Percentiles rank a stretch among this genome's conserved stretches.
These are phyloP conservation scores for Elgonia sp. DNA, from an alignment of 2,888 invertebrate genomes.

Conservation along the genomic window DNA sequence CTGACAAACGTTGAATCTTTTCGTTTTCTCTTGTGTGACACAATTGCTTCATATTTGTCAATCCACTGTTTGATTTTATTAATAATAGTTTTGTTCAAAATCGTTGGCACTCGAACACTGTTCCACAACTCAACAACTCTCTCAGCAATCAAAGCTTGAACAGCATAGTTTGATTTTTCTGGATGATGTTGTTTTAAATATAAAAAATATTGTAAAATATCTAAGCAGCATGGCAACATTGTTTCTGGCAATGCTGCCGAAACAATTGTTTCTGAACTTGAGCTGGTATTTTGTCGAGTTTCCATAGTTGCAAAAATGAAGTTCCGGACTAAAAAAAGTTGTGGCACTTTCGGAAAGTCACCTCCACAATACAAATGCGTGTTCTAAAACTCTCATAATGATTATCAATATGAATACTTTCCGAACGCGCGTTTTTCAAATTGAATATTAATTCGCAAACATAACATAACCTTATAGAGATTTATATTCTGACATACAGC, in stretches of 20 bases:
- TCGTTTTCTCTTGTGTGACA: constrained; percentile 14
- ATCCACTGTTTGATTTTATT: constrained; percentile 21
- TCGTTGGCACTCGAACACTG: constrained; percentile 10
- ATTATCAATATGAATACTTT: no score
- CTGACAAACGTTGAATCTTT: constrained; percentile 1
- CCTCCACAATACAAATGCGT: no score
- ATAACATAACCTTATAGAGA: no score
- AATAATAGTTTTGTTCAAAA: neutral
- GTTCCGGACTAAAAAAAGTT: constrained; percentile 8
- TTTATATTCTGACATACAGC: no score
- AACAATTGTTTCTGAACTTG: constrained; percentile 5
- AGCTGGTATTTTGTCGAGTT: constrained; percentile 25
- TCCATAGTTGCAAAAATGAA: constrained; percentile 24
- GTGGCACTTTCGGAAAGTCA: no score
- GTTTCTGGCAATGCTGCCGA: constrained; percentile 16
- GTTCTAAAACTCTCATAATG: no score
- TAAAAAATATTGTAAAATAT: constrained; percentile 23
- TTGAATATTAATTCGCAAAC: no score
- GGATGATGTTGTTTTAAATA: constrained; percentile 12
- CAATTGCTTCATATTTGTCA: constrained; percentile 28
- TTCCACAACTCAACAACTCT: neutral
- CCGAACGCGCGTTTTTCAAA: no score
- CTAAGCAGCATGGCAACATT: constrained; percentile 24
- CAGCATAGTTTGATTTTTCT: constrained; percentile 19
- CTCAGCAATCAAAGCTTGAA: constrained; percentile 3